Conservation (phyloP, 2,888 invertebrate genomes). For the Eupelmus urozonus region DNA sequence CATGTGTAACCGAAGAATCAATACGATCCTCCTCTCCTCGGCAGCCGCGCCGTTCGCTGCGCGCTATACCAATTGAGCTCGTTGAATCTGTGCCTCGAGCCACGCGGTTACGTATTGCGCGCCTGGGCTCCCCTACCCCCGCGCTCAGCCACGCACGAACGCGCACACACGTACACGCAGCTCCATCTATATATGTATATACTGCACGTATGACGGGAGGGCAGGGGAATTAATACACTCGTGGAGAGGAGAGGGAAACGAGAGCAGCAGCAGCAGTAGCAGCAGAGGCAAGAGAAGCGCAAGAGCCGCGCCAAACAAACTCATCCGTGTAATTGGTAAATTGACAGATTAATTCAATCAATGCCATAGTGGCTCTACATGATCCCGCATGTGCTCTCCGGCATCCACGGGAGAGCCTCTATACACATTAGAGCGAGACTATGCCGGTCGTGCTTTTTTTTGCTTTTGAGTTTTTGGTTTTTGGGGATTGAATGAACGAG, state of each 20-base stretch:
- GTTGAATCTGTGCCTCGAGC: slow-evolving; percentile 74
- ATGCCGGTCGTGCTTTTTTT: too few relatives aligned
- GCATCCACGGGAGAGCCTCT: too few relatives aligned
- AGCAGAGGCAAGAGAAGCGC: slow-evolving; percentile 62
- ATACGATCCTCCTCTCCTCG: slow-evolving; percentile 68
- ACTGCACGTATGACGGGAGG: not conserved
- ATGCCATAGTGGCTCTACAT: slow-evolving; percentile 64
- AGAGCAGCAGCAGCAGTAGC: slow-evolving; percentile 56
- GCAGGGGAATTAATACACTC: slow-evolving; percentile 37
- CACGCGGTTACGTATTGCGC: slow-evolving; percentile 68
- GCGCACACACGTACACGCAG: slow-evolving; percentile 29
- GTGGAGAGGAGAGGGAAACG: slow-evolving; percentile 51
- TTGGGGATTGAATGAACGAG: too few relatives aligned
- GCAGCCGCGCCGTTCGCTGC: slow-evolving; percentile 64
- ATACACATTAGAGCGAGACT: not conserved
- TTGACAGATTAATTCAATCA: slow-evolving; percentile 77
- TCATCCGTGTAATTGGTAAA: slow-evolving; percentile 77
- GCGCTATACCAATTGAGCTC: slow-evolving; percentile 76
- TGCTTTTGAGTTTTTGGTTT: too few relatives aligned
- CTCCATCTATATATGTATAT: not conserved
- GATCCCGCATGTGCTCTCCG: slow-evolving; percentile 52
- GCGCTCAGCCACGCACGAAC: not conserved
- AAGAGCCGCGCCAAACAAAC: slow-evolving; percentile 73
- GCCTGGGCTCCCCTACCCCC: not conserved
- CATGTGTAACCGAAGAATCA: slow-evolving; percentile 72